phyloP scores from a whole-genome alignment of 2,113 vertebrate species.

The Strigops habroptila region DNA sequence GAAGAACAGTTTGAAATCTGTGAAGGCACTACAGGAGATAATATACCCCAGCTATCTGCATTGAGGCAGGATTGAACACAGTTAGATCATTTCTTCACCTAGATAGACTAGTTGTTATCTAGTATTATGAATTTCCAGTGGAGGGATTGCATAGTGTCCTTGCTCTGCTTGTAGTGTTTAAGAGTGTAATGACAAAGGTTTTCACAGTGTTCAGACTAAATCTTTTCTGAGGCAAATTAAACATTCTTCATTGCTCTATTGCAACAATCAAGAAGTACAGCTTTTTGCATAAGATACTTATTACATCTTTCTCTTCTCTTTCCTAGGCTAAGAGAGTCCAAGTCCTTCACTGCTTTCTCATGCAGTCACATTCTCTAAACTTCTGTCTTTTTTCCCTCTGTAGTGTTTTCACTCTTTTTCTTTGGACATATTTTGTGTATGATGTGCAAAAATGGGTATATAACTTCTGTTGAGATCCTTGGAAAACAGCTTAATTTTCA shows the following conservation, averaged over 20 bases:
- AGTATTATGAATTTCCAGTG: neutral
- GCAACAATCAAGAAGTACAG: neutral
- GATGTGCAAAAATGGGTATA: neutral
- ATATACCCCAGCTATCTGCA: neutral
- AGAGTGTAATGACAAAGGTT: neutral
- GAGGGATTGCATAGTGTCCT: neutral
- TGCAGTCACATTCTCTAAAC: neutral
- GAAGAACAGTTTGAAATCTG: conserved; percentile 1
- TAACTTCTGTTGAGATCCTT: neutral
- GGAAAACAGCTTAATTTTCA: neutral
- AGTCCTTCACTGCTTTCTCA: neutral
- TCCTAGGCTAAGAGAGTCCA: neutral
- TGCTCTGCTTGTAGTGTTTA: neutral
- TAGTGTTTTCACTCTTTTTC: neutral
- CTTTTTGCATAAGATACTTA: neutral
- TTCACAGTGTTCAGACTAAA: neutral
- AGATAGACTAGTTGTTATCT: neutral
- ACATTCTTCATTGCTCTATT: neutral
- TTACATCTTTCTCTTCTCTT: neutral
- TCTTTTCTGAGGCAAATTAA: neutral
- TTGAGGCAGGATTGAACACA: neutral
- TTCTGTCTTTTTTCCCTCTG: neutral
- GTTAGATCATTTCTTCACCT: neutral
- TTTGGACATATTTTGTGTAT: neutral
- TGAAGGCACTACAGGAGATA: neutral